Conservation (phyloP, 37 sponge, comb jelly and placozoan genomes). For the Petrosia ficiformis region DNA sequence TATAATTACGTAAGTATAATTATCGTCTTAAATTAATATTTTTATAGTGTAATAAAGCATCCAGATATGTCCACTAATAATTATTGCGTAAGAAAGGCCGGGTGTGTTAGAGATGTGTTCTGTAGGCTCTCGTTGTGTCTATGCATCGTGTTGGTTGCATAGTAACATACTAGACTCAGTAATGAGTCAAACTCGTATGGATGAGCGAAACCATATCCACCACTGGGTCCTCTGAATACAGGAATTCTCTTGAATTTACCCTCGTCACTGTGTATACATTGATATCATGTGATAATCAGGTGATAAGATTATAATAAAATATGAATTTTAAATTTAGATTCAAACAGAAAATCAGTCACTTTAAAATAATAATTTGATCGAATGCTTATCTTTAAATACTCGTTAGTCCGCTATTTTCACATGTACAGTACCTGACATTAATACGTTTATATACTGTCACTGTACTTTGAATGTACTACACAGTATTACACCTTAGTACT, state of each 20-base stretch:
- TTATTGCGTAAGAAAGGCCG: conserved; percentile 4
- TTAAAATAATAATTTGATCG: background rate
- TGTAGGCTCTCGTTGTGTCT: conserved; percentile 77
- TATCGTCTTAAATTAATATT: no score
- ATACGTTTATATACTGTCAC: no score
- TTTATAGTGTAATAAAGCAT: no score
- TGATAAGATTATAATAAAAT: background rate
- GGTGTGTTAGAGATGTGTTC: conserved; percentile 25
- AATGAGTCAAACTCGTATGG: conserved; percentile 77
- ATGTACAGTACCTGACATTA: no score
- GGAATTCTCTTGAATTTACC: conserved; percentile 73
- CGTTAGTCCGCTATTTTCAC: no score
- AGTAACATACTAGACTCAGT: conserved; percentile 59
- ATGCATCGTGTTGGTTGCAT: conserved; percentile 71
- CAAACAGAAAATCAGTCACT: background rate
- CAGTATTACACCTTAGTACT: no score
- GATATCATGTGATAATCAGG: no score
- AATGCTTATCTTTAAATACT: no score
- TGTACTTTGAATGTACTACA: no score
- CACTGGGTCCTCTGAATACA: conserved; percentile 51
- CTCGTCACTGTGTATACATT: conserved; percentile 35
- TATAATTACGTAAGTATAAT: no score
- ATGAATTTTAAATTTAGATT: background rate
- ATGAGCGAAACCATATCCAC: conserved; percentile 84
- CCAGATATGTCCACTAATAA: background rate